These are phyloP conservation scores for Augochlorella aurata DNA, from an alignment of 2,888 invertebrate genomes.

Conservation along the genomic window DNA sequence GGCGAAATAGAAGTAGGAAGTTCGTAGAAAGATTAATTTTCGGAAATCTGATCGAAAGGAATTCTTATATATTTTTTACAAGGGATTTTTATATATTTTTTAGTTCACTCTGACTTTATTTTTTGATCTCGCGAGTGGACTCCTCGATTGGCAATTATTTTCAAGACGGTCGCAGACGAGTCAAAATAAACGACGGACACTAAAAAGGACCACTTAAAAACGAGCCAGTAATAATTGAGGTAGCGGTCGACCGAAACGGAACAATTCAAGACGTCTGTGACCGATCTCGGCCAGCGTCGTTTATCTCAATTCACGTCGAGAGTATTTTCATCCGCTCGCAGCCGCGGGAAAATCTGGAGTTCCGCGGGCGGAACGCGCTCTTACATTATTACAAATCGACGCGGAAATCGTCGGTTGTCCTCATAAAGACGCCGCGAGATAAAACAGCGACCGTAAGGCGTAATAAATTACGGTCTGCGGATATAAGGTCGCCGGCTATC, in stretches of 20 bases:
- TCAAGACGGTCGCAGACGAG: background rate
- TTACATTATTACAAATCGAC: constrained; percentile 17
- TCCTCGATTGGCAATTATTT: background rate
- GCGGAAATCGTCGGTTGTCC: constrained; percentile 11
- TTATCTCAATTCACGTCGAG: background rate
- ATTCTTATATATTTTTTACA: no score
- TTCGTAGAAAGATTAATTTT: no score
- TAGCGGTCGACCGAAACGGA: background rate
- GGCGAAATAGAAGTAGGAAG: no score
- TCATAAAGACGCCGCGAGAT: constrained; percentile 1
- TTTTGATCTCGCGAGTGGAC: background rate
- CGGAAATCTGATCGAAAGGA: no score
- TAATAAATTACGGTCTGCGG: constrained; percentile 54
- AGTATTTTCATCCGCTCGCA: background rate
- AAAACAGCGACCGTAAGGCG: constrained; percentile 37
- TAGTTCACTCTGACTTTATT: background rate
- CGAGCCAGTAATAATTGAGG: background rate
- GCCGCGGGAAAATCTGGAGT: background rate
- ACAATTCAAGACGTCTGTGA: background rate
- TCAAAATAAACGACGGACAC: background rate
- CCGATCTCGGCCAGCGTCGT: background rate
- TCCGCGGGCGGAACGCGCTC: background rate
- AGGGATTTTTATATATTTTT: no score
- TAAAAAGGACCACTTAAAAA: background rate
- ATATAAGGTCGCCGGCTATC: constrained; percentile 56